phyloP scores from a whole-genome alignment of 2,113 vertebrate species.

The Muscicapa adusta region DNA sequence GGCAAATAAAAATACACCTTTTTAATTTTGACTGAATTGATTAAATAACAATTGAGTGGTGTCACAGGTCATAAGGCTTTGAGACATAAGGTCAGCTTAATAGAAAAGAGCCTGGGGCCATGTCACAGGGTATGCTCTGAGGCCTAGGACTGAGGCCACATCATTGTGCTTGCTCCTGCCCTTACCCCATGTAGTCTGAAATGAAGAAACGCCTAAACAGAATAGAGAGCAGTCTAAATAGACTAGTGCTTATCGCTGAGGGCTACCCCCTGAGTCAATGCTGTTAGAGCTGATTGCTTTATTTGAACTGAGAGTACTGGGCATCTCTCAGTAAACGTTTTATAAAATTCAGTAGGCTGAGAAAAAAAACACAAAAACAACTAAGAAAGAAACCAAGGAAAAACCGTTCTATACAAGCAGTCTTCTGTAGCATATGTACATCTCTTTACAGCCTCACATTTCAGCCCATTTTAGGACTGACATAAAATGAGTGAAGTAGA shows the following conservation, averaged over 20 bases:
- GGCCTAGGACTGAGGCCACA: constrained; percentile 32
- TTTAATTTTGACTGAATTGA: constrained; percentile 78
- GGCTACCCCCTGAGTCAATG: neutral
- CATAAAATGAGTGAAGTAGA: neutral
- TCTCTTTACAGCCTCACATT: neutral
- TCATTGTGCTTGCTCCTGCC: constrained; percentile 9
- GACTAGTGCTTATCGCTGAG: neutral
- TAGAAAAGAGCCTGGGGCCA: constrained; percentile 64
- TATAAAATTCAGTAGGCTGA: neutral
- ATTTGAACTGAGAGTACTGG: neutral
- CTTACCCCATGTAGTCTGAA: constrained; percentile 59
- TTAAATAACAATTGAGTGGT: constrained; percentile 76
- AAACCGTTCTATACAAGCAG: neutral
- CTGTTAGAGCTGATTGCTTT: constrained; percentile 9
- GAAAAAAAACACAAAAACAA: neutral
- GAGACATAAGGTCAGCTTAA: constrained; percentile 63
- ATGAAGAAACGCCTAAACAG: constrained; percentile 60
- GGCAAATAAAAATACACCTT: constrained; percentile 76
- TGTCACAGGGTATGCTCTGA: constrained; percentile 57
- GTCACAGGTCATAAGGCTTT: constrained; percentile 73
- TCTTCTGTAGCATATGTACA: neutral
- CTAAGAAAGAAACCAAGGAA: neutral
- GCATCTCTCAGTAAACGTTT: neutral
- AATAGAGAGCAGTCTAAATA: constrained; percentile 32
- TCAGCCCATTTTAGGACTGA: neutral